Base-by-base conservation (phyloP, 2,888 invertebrate genomes). In the Calameuta pallipes region DNA sequence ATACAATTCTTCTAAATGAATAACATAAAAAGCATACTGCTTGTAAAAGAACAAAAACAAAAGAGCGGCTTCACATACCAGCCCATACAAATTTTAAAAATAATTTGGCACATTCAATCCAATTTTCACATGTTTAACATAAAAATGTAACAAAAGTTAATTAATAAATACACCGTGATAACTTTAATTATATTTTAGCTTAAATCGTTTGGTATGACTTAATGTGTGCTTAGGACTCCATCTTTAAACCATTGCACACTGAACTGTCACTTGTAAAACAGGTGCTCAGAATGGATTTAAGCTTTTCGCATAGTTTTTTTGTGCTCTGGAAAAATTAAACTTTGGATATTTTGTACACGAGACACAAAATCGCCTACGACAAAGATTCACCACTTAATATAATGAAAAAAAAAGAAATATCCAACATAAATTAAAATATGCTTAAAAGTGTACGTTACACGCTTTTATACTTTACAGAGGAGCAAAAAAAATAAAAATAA, bases 91-190 rank as follows among this genome's bases (percentile, higher is more conserved):
- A 11, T 75, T 75, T 56, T 30, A 31, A 6, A 70, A 70, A 75
- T 70, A 75, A 31, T 81, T 81, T 80, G 80, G 77, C 77, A 82
- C 77, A 37, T 71, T 74, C 35, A 77, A 23, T 80, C 68, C 69
- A 69, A 70, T 75, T 56, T 36, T 74, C 56, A 30, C 37, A 79
- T 76, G 75, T 77, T 80, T 77, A 78, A 75, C 75, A 80, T 83
- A 83, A 34, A 82, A 82, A 83, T 80, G 79, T 83, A 78, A 82
- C 69, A 82, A 83, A 83, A 79, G 75, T 76, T 77, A 34, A 75
- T 78, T 76, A 79, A 77, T 78, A 80, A 79, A 78, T 82, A 80
- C 79, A 75, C 15, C 73, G 35, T 34, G 30, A 36, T 34, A 35
- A 31, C 34, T 36, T 74, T 74, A 35, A 36, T 34, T 31, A 35